A percentile compares a stretch with the other conserved stretches of the same genome.
These are phyloP conservation scores for Drosophila repletoides DNA, from an alignment of 1,140 invertebrate genomes.

Conservation along the genomic window DNA sequence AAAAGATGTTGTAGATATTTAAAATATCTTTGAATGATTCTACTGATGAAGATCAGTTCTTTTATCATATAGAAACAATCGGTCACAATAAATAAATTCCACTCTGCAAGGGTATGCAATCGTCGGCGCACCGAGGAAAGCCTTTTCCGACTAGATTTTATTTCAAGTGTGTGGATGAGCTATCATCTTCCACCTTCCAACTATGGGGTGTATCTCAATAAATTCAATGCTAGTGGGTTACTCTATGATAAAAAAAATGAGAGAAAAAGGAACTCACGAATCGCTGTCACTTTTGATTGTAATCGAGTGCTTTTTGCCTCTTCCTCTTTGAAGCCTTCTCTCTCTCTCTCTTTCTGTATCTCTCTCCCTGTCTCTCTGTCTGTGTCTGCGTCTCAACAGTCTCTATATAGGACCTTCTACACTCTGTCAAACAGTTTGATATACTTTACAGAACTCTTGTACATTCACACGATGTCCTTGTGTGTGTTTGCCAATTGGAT, in stretches of 20 bases:
- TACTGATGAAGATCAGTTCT: too few relatives aligned
- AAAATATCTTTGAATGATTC: too few relatives aligned
- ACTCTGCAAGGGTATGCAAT: too few relatives aligned
- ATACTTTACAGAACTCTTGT: conserved; percentile 63
- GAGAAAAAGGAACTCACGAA: conserved; percentile 24
- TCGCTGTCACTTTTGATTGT: conserved; percentile 78
- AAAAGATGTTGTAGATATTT: too few relatives aligned
- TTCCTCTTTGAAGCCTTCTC: not conserved
- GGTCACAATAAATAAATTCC: too few relatives aligned
- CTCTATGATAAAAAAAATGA: conserved; percentile 21
- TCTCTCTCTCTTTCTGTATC: not conserved
- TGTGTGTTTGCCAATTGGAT: conserved; percentile 73
- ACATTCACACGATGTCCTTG: conserved; percentile 15
- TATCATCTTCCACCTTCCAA: not conserved
- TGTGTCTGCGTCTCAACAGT: too few relatives aligned
- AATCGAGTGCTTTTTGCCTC: conserved; percentile 71
- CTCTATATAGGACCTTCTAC: conserved; percentile 23
- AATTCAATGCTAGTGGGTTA: conserved; percentile 8
- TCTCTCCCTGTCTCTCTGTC: not conserved
- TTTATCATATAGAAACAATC: too few relatives aligned
- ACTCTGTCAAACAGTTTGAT: conserved; percentile 71
- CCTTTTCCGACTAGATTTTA: not conserved
- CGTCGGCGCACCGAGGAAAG: too few relatives aligned
- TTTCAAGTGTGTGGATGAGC: not conserved
- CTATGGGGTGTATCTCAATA: not conserved